phyloP scores from a whole-genome alignment of 1,140 invertebrate genomes.

The Dryas iulia region DNA sequence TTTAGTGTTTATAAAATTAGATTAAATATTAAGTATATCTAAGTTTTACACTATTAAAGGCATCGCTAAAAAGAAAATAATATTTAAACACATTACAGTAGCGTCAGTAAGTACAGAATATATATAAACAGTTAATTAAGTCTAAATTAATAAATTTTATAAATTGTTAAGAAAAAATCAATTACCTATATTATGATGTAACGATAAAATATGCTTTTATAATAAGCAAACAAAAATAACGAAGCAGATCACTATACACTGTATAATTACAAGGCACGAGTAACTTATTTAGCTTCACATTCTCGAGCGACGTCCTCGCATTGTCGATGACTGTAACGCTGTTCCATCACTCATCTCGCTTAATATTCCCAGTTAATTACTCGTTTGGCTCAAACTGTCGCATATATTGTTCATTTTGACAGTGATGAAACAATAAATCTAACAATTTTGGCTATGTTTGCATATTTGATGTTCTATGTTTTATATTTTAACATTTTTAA shows the following conservation, averaged over 20 bases:
- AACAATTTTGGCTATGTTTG: not conserved
- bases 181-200: too few species aligned
- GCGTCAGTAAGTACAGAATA: too few species aligned
- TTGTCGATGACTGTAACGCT: not conserved
- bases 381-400: not conserved
- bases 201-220: not conserved
- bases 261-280: not conserved
- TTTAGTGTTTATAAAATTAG: too few species aligned
- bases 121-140: too few species aligned
- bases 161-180: too few species aligned
- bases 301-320: not conserved
- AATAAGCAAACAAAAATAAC: not conserved
- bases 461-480: not conserved
- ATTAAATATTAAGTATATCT: too few species aligned
- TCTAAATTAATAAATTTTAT: too few species aligned
- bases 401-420: not conserved
- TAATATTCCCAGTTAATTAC: slow-evolving; percentile 13
- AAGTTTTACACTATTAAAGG: too few species aligned
- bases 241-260: not conserved
- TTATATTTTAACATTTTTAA: not conserved
- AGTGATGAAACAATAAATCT: not conserved
- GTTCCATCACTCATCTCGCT: slow-evolving; percentile 6
- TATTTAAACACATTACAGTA: too few species aligned
- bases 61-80: too few species aligned
- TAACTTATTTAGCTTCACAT: not conserved